Evolutionary conservation across 1,140 invertebrate species (phyloP), one percentile per base, ranked within the genome.

Genomic region (Lutraria rhynchaena): DNA sequence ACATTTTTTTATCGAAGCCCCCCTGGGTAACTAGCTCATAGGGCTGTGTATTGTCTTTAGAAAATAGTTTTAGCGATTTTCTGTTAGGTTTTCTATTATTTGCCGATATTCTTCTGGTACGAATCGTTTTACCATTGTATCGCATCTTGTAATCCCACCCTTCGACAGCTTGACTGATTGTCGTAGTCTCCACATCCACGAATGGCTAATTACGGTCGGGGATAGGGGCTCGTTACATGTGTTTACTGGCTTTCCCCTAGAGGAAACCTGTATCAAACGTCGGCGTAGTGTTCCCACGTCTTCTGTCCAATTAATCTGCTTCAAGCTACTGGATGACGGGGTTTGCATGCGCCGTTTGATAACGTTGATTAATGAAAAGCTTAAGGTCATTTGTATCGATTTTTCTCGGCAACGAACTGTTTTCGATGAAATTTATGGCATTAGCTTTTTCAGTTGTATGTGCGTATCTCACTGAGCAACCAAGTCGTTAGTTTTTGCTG

Each of bases 311-410:
- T 67, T 67, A 67, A 67, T 67, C 44, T 67, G 63, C 63, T 67
- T 67, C 63, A 22, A 49, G 63, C 29, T 46, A 46, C 31, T 67
- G 63, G 49, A 44, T 67, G 63, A 44, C 63, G 37, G 63, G 63
- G 22, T 41, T 67, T 67, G 63, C 63, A 67, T 67, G 63, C 63
- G 63, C 44, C 63, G 44, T 67, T 67, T 67, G 63, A 67, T 67
- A 67, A 49, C 44, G 3, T 41, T 67, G 63, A 67, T 67, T 67
- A 67, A 67, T 67, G 63, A 67, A 67, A 13, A 41, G 31, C 63
- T 49, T 67, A 15, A 24, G 41, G 41, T 67, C 63, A 67, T 67
- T 67, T 51, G 37, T 41, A 67, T 67, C 44, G 63, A 67, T 67
- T 67, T 61, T 67, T 46, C 2, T 27, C 63, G 19, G 63, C 63